Evolutionary conservation across 2,113 vertebrate species (phyloP), one percentile per base, ranked within the genome.

Genomic region (Podilymbus podiceps): DNA sequence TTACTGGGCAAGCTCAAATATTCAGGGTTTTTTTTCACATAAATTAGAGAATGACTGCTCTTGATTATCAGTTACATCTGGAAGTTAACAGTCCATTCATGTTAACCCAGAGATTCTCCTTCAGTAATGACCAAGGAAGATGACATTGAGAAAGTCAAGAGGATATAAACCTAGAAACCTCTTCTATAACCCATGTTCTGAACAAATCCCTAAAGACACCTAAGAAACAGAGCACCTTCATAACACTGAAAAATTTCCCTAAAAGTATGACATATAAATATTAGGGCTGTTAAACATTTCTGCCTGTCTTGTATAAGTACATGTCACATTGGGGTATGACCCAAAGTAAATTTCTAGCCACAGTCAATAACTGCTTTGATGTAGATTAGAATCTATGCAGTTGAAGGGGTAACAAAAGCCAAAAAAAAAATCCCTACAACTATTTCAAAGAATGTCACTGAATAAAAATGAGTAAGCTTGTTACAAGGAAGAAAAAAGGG

Each of bases 401-500:
- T 92, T 86, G 72, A 95, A 89, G 83, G 86, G 38, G 76, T 59
- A 92, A 94, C 18, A 62, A 86, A 94, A 90, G 72, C 33, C 49
- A 79, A 68, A 93, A 88, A 88, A 73, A 6, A 38, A 38, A 38
- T 9, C 17, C 30, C 19, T 83, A 83, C 28, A 10, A 15, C 33
- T 47, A 40, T 88, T 93, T 93, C 89, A 96, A 93, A 95, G 80
- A 73, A 38, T 67, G 46, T 90, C 83, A 89, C 80, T 95, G 89
- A 97, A 97, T 96, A 96, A 92, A 96, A 95, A 96, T 89, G 80
- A 86, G 84, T 77, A 90, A 69, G 89, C 79, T 89, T 89, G 86
- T 95, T 79, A 96, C 21, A 86, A 44, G 21, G 33, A 83, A 94
- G 75, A 89, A 95, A 94, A 95, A 95, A 94, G 67, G 74, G 75